Evolutionary conservation across 2,113 vertebrate genomes (phyloP).

Genomic region (Panthera leo): DNA sequence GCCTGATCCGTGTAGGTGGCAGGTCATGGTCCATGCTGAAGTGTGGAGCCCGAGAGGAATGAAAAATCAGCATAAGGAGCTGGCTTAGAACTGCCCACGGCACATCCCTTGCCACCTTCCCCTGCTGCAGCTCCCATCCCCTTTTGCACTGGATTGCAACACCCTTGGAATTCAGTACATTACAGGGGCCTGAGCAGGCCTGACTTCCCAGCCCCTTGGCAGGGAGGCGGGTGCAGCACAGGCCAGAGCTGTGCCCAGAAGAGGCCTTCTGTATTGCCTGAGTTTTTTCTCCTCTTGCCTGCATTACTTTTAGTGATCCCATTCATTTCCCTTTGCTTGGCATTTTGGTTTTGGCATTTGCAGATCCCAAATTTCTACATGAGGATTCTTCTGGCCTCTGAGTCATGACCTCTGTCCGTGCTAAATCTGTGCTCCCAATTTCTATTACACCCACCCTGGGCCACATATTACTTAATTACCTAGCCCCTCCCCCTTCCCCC

Average conservation of each 20-base stretch:
- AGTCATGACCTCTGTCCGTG: background rate
- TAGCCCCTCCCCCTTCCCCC: no score
- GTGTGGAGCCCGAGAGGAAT: background rate
- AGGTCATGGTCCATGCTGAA: background rate
- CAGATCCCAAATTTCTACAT: background rate
- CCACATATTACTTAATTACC: background rate
- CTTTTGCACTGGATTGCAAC: background rate
- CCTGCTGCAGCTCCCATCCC: accelerated
- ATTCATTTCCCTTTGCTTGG: background rate
- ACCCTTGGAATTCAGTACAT: accelerated
- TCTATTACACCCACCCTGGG: background rate
- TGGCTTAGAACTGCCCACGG: background rate
- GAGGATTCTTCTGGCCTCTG: background rate
- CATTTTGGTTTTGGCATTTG: background rate
- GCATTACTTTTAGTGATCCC: background rate
- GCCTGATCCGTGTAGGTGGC: background rate
- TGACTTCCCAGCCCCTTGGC: accelerated
- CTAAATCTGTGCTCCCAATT: background rate
- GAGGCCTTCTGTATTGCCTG: accelerated
- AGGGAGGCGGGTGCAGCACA: accelerated
- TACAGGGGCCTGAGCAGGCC: background rate
- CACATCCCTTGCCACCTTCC: background rate
- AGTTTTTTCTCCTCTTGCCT: accelerated
- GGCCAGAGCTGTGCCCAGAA: background rate
- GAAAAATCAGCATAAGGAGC: background rate